Evolutionary conservation across 2,113 vertebrate genomes (phyloP).

Genomic region (Polyodon spathula): DNA sequence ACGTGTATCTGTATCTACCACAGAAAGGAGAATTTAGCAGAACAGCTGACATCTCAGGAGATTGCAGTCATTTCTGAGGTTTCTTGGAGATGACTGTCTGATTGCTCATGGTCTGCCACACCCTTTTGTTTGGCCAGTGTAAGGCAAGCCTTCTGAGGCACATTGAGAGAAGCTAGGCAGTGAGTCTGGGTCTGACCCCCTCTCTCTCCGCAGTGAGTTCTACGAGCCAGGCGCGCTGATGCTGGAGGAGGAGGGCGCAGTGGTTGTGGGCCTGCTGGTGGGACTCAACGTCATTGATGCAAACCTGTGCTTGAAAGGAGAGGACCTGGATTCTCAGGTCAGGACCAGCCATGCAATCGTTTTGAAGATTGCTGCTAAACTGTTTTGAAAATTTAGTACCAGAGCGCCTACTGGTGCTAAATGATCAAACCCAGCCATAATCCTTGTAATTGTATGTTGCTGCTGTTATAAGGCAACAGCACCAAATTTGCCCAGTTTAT

Average conservation of each 20-base stretch:
- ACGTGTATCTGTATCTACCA: too few species aligned
- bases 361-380: too few species aligned
- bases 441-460: too few species aligned
- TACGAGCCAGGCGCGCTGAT: conserved; percentile 84
- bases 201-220: conserved; percentile 69
- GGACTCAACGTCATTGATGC: conserved; percentile 95
- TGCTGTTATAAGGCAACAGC: too few species aligned
- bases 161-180: background rate
- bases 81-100: background rate
- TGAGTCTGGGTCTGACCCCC: background rate
- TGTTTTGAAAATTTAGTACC: too few species aligned
- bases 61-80: too few species aligned
- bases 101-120: background rate
- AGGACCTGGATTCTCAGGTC: conserved; percentile 95
- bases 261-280: conserved; percentile 87
- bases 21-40: too few species aligned
- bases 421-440: too few species aligned
- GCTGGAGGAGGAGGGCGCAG: conserved; percentile 89
- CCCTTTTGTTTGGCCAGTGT: background rate
- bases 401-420: too few species aligned
- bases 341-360: conserved; percentile 11
- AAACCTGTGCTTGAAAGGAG: conserved; percentile 95
- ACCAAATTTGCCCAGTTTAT: too few species aligned
- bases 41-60: too few species aligned
- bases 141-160: background rate